Evolutionary conservation across 2,113 vertebrate genomes (phyloP), one percentile per base, ranked within the genome.

Genomic region (Panthera tigris): DNA sequence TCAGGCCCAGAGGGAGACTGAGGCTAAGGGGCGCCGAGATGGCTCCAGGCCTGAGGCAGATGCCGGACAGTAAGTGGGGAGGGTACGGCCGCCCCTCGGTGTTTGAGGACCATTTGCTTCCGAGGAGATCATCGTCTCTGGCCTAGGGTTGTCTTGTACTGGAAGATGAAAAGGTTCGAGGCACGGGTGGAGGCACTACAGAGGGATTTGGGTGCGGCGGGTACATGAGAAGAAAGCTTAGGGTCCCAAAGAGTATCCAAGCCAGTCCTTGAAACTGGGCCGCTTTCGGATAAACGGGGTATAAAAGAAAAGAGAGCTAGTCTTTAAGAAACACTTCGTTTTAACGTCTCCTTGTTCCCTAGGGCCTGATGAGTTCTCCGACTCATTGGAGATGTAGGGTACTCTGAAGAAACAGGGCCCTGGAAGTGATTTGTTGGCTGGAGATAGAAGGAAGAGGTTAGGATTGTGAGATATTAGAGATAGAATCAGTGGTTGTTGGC

Each of bases 101-200:
- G 41, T 88, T 68, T 50, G 82, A 94, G 93, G 93, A 74, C 76
- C 63, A 1, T 91, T 95, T 71, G 94, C 48, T 96, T 95, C 41
- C 21, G 33, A 73, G 89, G 63, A 95, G 80, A 71, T 76, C 10
- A 19, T 65, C 55, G 2, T 83, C 91, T 94, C 6, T 81, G 87
- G 91, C 29, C 36, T 80, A 96, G 96, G 91, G 48, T 84, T 57
- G 91, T 81, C 25, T 48, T 45, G 73, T 79, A 63, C 33, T 80
- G 76, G 52, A 61, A 95, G 82, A 80, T 39, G 87, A 81, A 83
- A 93, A 95, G 82, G 65, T 94, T 79, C 16, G 45, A 85, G 92
- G 39, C 61, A 45, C 57, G 21, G 74, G 41, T 85, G 25, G 89
- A 65, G 86, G 41, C n/a, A 79, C 68, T 19, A 41, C 19, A 52